These are phyloP conservation scores for Acanthisitta chloris DNA, from an alignment of 2,113 vertebrate species.

Conservation along the genomic window DNA sequence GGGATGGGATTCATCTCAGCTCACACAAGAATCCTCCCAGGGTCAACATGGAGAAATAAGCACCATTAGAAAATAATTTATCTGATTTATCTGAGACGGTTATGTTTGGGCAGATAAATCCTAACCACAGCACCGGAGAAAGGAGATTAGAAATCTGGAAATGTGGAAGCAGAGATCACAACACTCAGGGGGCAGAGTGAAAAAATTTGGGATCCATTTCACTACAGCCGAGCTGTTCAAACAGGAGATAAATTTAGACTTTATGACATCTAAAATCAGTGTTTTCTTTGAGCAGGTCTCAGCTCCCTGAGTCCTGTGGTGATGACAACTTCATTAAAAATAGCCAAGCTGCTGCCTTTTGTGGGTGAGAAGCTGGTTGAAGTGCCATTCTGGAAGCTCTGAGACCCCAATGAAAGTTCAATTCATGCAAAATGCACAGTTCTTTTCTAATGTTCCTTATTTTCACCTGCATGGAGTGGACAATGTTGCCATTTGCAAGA, in stretches of 20 bases:
- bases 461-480: neutral
- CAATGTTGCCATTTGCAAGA: neutral
- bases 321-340: neutral
- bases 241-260: neutral
- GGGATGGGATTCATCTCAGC: neutral
- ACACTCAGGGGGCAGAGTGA: neutral
- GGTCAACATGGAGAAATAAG: neutral
- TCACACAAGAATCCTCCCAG: neutral
- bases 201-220: neutral
- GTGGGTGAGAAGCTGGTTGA: neutral
- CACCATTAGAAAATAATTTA: neutral
- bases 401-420: neutral
- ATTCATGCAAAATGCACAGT: accelerated
- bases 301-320: neutral
- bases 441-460: neutral
- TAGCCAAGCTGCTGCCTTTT: neutral
- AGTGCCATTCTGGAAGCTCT: neutral
- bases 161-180: neutral
- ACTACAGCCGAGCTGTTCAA: neutral
- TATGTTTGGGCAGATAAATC: neutral
- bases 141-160: neutral
- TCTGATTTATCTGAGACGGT: neutral
- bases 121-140: neutral
- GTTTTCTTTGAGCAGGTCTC: neutral
- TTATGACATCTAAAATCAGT: no score